Conservation (phyloP, 92 coral and sea anemone genomes). For the Isaurus tuberculatus region DNA sequence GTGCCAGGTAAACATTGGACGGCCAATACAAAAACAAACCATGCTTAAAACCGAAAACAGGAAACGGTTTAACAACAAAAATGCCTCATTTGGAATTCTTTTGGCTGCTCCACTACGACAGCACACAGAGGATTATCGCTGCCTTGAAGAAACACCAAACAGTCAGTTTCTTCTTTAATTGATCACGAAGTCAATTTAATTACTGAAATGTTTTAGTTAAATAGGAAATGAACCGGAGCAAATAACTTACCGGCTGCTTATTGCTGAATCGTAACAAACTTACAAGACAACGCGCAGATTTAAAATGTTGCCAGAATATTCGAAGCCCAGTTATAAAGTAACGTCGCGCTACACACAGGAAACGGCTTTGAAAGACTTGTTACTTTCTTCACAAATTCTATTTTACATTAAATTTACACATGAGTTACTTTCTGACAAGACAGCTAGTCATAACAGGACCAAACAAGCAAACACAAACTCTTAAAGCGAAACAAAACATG, state of each 20-base stretch:
- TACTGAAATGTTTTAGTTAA: slow-evolving; percentile 19
- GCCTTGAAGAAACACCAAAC: neutral
- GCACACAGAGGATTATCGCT: neutral
- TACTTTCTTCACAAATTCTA: neutral
- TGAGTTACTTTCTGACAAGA: neutral
- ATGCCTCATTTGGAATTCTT: slow-evolving; percentile 27
- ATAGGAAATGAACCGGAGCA: neutral
- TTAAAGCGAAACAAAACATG: neutral
- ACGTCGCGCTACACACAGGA: neutral
- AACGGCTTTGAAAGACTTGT: neutral
- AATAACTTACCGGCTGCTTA: neutral
- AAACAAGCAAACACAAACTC: neutral
- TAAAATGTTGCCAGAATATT: neutral
- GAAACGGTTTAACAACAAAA: slow-evolving; percentile 17
- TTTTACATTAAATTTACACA: slow-evolving; percentile 29
- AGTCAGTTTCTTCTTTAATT: neutral
- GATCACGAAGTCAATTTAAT: slow-evolving; percentile 29
- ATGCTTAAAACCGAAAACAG: slow-evolving; percentile 14
- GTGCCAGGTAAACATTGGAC: slow-evolving; percentile 9
- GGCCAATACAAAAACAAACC: slow-evolving; percentile 34
- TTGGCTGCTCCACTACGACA: neutral
- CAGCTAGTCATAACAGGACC: slow-evolving; percentile 24
- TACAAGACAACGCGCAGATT: neutral
- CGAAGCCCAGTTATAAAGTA: neutral
- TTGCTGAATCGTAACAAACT: neutral